phyloP scores from a whole-genome alignment of 2,113 vertebrate genomes.

The Calidris pugnax region DNA sequence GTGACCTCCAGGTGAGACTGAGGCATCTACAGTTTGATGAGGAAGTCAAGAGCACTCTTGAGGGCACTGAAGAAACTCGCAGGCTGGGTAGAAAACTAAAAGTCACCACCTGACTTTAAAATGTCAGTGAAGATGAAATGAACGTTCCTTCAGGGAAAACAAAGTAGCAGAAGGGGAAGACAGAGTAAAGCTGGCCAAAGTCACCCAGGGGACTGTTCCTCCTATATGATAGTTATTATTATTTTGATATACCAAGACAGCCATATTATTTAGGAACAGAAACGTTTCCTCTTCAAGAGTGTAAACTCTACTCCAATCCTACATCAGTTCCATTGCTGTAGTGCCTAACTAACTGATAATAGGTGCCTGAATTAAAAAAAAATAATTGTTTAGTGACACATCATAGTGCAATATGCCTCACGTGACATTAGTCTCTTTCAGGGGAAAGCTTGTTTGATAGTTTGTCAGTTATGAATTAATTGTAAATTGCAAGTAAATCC shows the following conservation, averaged over 20 bases:
- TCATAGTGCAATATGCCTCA: background rate
- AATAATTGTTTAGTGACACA: background rate
- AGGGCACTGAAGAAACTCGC: background rate
- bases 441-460: background rate
- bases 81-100: background rate
- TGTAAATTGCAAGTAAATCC: background rate
- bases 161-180: background rate
- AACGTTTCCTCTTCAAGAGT: background rate
- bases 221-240: background rate
- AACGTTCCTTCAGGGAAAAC: background rate
- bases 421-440: background rate
- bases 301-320: background rate
- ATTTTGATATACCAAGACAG: background rate
- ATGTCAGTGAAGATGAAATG: constrained; percentile 17
- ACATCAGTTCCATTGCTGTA: background rate
- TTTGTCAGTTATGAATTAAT: background rate
- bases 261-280: background rate
- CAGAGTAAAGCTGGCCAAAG: background rate
- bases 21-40: background rate
- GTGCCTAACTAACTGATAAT: background rate
- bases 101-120: constrained; percentile 37
- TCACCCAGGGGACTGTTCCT: background rate
- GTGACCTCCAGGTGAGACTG: background rate
- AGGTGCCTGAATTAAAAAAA: background rate
- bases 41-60: background rate